Evolutionary conservation across 2,888 invertebrate species (phyloP).

Genomic region (Drosophila picticornis): DNA sequence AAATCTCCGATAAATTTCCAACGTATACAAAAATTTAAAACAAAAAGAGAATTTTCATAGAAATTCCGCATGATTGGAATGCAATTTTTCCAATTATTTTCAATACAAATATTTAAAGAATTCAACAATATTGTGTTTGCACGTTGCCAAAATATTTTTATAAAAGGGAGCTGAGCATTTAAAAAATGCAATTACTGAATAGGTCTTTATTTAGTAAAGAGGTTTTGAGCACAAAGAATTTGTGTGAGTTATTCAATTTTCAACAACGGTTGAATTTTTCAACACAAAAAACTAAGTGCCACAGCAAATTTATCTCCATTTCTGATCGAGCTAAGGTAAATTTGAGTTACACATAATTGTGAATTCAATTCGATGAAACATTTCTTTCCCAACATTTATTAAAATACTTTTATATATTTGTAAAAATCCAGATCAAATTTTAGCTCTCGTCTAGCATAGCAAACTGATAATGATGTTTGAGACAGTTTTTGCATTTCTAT

Average conservation of each 20-base stretch:
- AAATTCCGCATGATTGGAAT: background rate
- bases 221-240: background rate
- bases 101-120: background rate
- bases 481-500: background rate
- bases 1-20: background rate
- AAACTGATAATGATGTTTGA: background rate
- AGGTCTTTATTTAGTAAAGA: background rate
- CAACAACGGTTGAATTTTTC: background rate
- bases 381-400: background rate
- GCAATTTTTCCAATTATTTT: background rate
- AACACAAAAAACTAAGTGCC: background rate
- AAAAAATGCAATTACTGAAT: background rate
- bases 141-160: background rate
- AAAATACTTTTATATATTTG: background rate
- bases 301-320: background rate
- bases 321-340: background rate
- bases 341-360: background rate
- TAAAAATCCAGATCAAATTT: background rate
- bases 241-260: background rate
- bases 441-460: background rate
- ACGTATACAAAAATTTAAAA: background rate
- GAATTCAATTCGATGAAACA: background rate
- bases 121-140: background rate
- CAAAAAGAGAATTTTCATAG: background rate
- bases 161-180: background rate